Conservation (phyloP, 2,113 vertebrate genomes). For the Saguinus midas region DNA sequence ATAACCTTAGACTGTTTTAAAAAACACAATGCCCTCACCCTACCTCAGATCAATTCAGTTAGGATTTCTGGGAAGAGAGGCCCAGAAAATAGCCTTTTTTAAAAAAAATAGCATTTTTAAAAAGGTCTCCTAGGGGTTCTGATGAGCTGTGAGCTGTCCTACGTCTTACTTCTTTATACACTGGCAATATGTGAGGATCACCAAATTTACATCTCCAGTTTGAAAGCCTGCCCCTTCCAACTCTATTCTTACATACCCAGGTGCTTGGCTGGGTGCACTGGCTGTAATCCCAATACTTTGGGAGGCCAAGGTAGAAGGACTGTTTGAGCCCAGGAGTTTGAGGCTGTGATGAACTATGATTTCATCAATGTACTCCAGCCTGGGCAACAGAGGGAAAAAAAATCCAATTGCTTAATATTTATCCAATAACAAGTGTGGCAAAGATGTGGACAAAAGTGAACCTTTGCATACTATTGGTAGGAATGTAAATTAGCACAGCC, state of each 20-base stretch:
- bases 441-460: neutral
- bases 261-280: neutral
- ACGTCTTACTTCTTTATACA: neutral
- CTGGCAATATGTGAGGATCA: neutral
- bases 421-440: neutral
- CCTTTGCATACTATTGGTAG: neutral
- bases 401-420: neutral
- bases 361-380: too few relatives aligned
- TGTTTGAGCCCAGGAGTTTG: too few relatives aligned
- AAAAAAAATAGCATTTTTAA: neutral
- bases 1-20: neutral
- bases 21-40: neutral
- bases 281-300: too few relatives aligned
- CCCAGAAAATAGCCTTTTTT: neutral
- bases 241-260: neutral
- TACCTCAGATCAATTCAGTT: neutral
- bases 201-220: neutral
- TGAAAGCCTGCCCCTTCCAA: neutral
- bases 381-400: too few relatives aligned
- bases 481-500: neutral
- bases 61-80: neutral
- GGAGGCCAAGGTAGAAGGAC: too few relatives aligned
- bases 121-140: neutral
- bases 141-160: neutral
- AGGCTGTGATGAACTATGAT: too few relatives aligned